A percentile compares a stretch with the other conserved stretches of the same genome.
These are phyloP conservation scores for Myotis vivesi DNA, from an alignment of 2,797 vertebrate genomes.

Conservation along the genomic window DNA sequence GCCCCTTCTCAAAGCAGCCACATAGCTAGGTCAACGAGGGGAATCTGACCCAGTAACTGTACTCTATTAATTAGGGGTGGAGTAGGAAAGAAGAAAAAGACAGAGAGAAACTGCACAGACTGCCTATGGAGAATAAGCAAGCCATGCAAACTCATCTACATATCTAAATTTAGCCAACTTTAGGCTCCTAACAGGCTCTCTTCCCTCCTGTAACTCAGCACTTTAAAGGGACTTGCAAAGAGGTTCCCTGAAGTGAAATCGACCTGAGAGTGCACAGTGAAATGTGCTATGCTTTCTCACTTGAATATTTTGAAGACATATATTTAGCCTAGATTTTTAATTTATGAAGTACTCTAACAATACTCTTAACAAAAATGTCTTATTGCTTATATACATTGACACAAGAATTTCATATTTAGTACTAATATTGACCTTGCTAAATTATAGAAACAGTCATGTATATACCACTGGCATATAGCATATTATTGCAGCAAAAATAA, in stretches of 20 bases:
- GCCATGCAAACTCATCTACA: conserved; percentile 51
- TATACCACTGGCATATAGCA: not conserved
- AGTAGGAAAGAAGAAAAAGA: not conserved
- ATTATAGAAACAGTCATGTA: not conserved
- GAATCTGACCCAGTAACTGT: conserved; percentile 34
- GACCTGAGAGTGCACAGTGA: conserved; percentile 60
- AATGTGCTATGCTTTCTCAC: conserved; percentile 48
- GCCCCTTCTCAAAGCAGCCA: not conserved
- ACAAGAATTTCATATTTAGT: not conserved
- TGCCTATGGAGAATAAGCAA: conserved; percentile 47
- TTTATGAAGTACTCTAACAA: not conserved
- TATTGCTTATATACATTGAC: not conserved
- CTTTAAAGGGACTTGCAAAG: conserved; percentile 60
- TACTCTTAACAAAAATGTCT: not conserved
- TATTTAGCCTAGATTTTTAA: conserved; percentile 40
- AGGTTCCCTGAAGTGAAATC: conserved; percentile 54
- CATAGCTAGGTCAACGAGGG: conserved; percentile 9
- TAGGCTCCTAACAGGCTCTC: conserved; percentile 15
- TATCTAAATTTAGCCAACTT: conserved; percentile 63
- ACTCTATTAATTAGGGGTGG: conserved; percentile 44
- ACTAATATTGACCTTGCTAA: not conserved
- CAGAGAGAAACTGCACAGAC: not conserved
- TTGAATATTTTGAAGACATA: conserved; percentile 22
- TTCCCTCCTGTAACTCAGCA: conserved; percentile 65
- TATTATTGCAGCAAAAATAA: not conserved